A percentile compares a stretch with the other conserved stretches of the same genome.
phyloP scores from a whole-genome alignment of 2,888 invertebrate genomes.

The Hipparchia sbordonii region DNA sequence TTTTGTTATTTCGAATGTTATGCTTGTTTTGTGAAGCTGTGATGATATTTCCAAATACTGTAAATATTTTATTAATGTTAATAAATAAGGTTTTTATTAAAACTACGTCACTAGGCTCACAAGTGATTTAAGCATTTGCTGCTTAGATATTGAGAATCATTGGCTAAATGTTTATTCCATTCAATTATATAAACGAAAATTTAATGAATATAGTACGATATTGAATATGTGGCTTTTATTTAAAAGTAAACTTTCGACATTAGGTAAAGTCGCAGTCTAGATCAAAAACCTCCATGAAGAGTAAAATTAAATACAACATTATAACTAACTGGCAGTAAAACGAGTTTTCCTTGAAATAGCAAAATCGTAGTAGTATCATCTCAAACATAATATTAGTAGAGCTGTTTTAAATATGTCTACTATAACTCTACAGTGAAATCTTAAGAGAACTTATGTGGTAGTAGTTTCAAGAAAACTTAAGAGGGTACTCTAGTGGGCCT shows the following conservation, averaged over 20 bases:
- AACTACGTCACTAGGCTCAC: constrained; percentile 77
- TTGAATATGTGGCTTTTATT: constrained; percentile 54
- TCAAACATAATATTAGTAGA: too few species aligned
- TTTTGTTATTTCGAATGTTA: constrained; percentile 77
- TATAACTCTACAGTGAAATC: too few species aligned
- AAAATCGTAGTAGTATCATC: too few species aligned
- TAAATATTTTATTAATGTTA: constrained; percentile 79
- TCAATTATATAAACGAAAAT: constrained; percentile 78
- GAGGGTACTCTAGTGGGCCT: too few species aligned
- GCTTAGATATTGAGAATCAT: constrained; percentile 72
- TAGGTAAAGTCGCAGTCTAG: neutral
- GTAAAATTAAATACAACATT: too few species aligned
- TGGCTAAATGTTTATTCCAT: constrained; percentile 82
- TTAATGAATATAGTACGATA: constrained; percentile 75
- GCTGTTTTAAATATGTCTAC: too few species aligned
- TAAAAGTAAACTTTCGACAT: constrained; percentile 26
- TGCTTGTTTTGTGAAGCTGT: constrained; percentile 82
- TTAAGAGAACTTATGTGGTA: too few species aligned
- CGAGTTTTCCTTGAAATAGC: too few species aligned
- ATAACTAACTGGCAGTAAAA: too few species aligned
- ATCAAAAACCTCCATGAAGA: neutral
- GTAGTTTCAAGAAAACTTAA: too few species aligned
- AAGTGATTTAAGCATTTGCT: constrained; percentile 73
- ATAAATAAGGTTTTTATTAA: constrained; percentile 69
- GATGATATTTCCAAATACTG: constrained; percentile 82